Conservation (phyloP, 2,797 vertebrate species). For the Cirrhinus molitorella region DNA sequence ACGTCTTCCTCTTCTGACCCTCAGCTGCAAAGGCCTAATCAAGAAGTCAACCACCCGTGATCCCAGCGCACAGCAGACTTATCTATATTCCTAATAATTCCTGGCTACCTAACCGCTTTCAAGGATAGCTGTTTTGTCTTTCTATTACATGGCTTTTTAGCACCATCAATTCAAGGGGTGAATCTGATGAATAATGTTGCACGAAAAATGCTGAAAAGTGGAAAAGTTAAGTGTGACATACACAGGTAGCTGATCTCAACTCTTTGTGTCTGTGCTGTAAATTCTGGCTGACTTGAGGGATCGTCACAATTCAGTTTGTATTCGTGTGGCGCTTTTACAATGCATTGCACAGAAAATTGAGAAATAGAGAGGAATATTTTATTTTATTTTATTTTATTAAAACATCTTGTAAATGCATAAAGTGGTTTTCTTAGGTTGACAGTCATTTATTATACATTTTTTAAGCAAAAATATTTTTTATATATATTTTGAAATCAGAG, state of each 20-base stretch:
- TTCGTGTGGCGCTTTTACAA: background rate
- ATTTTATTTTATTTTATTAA: background rate
- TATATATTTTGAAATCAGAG: background rate
- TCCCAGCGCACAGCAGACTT: conserved; percentile 39
- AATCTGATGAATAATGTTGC: conserved; percentile 47
- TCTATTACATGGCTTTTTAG: conserved; percentile 58
- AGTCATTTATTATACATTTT: background rate
- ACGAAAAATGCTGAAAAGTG: conserved; percentile 56
- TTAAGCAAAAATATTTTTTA: background rate
- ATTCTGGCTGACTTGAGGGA: conserved; percentile 31
- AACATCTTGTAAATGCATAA: background rate
- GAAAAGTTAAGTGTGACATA: conserved; percentile 53
- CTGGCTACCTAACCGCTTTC: conserved; percentile 52
- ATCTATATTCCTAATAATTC: conserved; percentile 59
- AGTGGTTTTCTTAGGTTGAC: background rate
- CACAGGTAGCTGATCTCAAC: conserved; percentile 39
- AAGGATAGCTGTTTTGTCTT: conserved; percentile 61
- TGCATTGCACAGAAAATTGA: background rate
- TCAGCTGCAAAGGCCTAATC: conserved; percentile 49
- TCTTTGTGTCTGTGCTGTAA: conserved; percentile 24
- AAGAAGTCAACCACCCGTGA: conserved; percentile 50
- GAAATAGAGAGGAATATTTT: background rate
- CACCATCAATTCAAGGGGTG: conserved; percentile 46
- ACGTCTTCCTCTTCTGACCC: conserved; percentile 59
- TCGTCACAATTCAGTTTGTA: conserved; percentile 27